Evolutionary conservation across 2,888 invertebrate genomes (phyloP), one percentile per base, ranked within the genome.

Genomic region (Sarcophaga carnaria): DNA sequence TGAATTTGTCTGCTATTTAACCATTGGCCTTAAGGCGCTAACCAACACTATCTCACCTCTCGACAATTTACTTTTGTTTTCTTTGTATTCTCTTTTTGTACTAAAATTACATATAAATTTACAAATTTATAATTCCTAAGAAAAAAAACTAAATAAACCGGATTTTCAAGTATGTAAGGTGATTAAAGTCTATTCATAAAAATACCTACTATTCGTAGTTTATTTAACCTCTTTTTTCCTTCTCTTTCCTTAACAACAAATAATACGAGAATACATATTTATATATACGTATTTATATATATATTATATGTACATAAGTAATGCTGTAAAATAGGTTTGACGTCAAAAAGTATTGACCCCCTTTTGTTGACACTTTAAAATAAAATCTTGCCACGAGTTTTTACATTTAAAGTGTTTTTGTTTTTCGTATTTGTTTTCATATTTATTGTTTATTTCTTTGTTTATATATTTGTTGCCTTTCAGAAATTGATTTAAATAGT

Each of bases 321-420:
- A 54, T 12, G 12, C 54, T 54, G 4, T 14, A 17, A 17, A 54
- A 54, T 54, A 12, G 54, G 12, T n/a, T 62, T 45, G 25, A 75
- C 74, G 25, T 63, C 74, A n/a, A 25, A 71, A 77, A 74, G 62
- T 80, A 76, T 86, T 83, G 83, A 72, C 83, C 83, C 86, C 79
- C 49, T 83, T 86, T 83, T 77, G 25, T 47, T 74, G 67, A 25
- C 72, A 83, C 80, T 86, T 71, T 49, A 75, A 76, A 70, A 72
- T 66, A 70, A 72, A 49, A 47, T 72, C n/a, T 63, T 27, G 66
- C 14, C 66, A 59, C 66, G 54, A 82, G 22, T 69, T 45, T 27
- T 4, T 78, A 78, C 3, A 72, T 60, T 75, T 79, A 10, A 77
- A 71, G 64, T 77, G n/a, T 74, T 69, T 62, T 8, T 54, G 54